These are phyloP conservation scores for Acrobasis suavella DNA, from an alignment of 2,888 invertebrate species.

Conservation along the genomic window DNA sequence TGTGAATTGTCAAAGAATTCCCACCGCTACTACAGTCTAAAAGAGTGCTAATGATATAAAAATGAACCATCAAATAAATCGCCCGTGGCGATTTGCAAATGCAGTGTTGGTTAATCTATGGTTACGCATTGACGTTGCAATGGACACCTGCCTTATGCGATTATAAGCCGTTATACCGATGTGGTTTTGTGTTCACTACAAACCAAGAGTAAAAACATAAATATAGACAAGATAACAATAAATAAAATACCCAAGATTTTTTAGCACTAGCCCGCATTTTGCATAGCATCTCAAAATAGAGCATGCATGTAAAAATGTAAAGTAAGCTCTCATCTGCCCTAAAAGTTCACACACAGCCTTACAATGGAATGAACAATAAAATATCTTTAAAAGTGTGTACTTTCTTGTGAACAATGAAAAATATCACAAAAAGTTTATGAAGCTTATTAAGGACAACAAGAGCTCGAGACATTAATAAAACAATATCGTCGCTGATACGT, in stretches of 20 bases:
- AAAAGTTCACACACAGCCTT: conserved; percentile 16
- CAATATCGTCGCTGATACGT: conserved; percentile 65
- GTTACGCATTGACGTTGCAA: conserved; percentile 39
- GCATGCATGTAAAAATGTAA: conserved; percentile 17
- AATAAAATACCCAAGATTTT: conserved; percentile 18
- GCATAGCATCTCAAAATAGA: neutral
- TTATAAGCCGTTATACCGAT: conserved; percentile 21
- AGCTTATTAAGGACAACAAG: conserved; percentile 57
- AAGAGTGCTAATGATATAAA: conserved; percentile 21
- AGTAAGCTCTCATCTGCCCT: conserved; percentile 9
- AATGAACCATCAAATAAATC: conserved; percentile 47
- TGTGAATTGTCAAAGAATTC: neutral
- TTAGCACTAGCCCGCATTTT: neutral
- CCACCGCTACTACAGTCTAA: neutral
- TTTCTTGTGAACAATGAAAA: conserved; percentile 31
- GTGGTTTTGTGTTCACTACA: conserved; percentile 14
- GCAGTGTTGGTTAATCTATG: conserved; percentile 31
- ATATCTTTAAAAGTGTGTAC: conserved; percentile 23
- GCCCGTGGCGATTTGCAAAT: conserved; percentile 42
- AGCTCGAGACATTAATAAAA: conserved; percentile 61
- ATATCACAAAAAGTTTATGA: conserved; percentile 45
- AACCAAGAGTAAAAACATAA: conserved; percentile 19
- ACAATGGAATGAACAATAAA: conserved; percentile 24
- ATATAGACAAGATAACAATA: conserved; percentile 18
- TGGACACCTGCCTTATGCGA: conserved; percentile 42